Evolutionary conservation across 2,113 vertebrate species (phyloP), one percentile per base, ranked within the genome.

Genomic region (Agapornis roseicollis): DNA sequence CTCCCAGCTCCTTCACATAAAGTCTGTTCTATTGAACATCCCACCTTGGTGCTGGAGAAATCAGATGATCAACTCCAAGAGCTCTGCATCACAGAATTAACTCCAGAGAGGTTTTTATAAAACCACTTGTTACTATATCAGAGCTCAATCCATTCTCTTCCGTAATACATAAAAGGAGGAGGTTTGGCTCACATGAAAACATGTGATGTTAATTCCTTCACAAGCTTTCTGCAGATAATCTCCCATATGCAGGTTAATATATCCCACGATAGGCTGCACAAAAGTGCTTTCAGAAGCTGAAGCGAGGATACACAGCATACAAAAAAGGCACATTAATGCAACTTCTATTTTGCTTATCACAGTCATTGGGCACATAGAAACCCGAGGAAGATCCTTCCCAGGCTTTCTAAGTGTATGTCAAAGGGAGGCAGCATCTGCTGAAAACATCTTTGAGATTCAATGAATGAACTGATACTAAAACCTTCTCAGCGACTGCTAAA

Each of bases 101-200:
- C 63, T 89, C 92, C 41, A 44, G 47, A 94, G 72, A 68, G 49
- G 31, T 80, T 87, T 86, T 94, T 91, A 93, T 68, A 83, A 89
- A 96, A 88, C 70, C 46, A 77, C 86, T 94, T 95, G 71, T 93
- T 96, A 92, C 90, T 72, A 33, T 91, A 94, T 81, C 89, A 85
- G 77, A 94, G 63, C 68, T 74, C 80, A 71, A 92, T 88, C 97
- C 89, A 80, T 81, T 77, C 89, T 90, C 85, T 95, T 96, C 94
- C 89, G 85, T 84, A 97, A 96, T 74, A 96, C 64, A 95, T 88
- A 89, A 95, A 94, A 96, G 85, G 53, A 88, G 82, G 74, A 85
- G 87, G 80, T 91, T 94, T 93, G 91, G 89, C 78, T 93, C 74
- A 61, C 14, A 71, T 22, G 35, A 92, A 89, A 83, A 94, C 94